These are phyloP conservation scores for Heliconius sara DNA, from an alignment of 2,888 invertebrate species.

Conservation along the genomic window DNA sequence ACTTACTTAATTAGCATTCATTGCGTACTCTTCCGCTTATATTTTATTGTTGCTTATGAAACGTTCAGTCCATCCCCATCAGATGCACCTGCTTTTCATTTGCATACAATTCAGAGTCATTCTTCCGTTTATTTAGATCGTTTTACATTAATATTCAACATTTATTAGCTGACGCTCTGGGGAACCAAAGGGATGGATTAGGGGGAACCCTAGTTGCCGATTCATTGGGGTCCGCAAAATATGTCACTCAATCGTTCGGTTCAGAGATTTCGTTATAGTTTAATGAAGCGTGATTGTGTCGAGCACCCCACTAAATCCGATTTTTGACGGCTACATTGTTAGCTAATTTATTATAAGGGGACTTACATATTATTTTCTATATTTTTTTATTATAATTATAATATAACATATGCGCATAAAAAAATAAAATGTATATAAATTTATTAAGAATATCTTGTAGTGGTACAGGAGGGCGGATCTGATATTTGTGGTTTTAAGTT, in stretches of 20 bases:
- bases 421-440: neutral
- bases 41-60: constrained; percentile 51
- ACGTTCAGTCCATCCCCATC: constrained; percentile 62
- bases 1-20: constrained; percentile 48
- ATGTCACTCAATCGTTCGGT: constrained; percentile 60
- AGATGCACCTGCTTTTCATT: constrained; percentile 74
- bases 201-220: constrained; percentile 56
- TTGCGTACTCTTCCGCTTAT: constrained; percentile 45
- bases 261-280: constrained; percentile 63
- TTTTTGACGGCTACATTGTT: constrained; percentile 67
- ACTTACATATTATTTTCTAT: neutral
- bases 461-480: neutral
- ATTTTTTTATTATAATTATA: neutral
- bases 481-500: neutral
- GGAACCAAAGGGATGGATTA: constrained; percentile 49
- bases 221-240: constrained; percentile 63
- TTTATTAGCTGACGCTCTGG: constrained; percentile 59
- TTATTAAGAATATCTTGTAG: neutral
- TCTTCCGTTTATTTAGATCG: constrained; percentile 69
- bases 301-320: constrained; percentile 70
- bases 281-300: constrained; percentile 80
- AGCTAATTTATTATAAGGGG: constrained; percentile 67
- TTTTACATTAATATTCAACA: constrained; percentile 74
- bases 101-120: constrained; percentile 69
- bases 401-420: neutral